Evolutionary conservation across 2,888 invertebrate genomes (phyloP).

Genomic region (Torymus texanus): DNA sequence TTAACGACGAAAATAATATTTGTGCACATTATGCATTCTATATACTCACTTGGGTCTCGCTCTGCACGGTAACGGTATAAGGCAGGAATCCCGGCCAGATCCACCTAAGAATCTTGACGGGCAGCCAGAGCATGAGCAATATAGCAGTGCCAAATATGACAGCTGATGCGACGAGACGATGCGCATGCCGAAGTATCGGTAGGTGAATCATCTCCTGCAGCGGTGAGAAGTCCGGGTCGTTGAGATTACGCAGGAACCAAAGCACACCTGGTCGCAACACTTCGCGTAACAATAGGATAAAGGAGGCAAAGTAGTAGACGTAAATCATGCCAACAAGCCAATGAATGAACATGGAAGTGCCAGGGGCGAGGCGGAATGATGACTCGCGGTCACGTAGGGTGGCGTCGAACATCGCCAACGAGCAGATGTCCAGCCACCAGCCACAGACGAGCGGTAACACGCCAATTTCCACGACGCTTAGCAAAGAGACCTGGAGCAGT

Average conservation of each 20-base stretch:
- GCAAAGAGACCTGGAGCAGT: constrained; percentile 83
- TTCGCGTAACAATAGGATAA: constrained; percentile 93
- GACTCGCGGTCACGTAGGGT: constrained; percentile 90
- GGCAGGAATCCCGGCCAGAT: constrained; percentile 93
- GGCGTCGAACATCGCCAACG: constrained; percentile 93
- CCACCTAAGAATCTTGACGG: constrained; percentile 89
- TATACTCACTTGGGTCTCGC: constrained; percentile 83
- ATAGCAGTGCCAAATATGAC: constrained; percentile 98
- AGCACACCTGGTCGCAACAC: constrained; percentile 96
- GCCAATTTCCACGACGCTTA: constrained; percentile 98
- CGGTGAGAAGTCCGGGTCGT: constrained; percentile 99
- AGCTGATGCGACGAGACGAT: constrained; percentile 93
- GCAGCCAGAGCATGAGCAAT: constrained; percentile 96
- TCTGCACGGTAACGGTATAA: constrained; percentile 91
- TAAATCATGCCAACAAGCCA: constrained; percentile 99
- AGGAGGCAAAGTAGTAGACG: constrained; percentile 99
- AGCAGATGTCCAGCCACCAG: constrained; percentile 99
- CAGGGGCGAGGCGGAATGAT: constrained; percentile 93
- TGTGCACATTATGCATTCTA: neutral
- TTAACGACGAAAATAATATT: neutral
- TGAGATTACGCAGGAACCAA: constrained; percentile 98
- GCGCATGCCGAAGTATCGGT: constrained; percentile 92
- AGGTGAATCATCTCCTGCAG: constrained; percentile 99
- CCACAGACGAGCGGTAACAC: constrained; percentile 97
- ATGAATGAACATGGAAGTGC: constrained; percentile 98